Evolutionary conservation across 2,113 vertebrate species (phyloP).

Genomic region (Spermophilus dauricus): DNA sequence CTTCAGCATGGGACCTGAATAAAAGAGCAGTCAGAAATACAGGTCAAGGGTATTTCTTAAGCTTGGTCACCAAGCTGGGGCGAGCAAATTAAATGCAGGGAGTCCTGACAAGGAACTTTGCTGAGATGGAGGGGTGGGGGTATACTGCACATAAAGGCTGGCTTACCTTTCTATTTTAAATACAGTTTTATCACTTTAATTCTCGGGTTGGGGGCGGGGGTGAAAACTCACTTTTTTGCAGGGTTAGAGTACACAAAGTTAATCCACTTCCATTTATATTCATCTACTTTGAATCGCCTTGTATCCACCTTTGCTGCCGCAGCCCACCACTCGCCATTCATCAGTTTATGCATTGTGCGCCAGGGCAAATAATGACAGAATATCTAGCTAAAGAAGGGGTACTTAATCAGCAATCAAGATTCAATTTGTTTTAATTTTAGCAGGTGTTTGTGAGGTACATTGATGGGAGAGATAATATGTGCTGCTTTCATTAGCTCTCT

Average conservation of each 20-base stretch:
- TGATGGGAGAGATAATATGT: conserved; percentile 95
- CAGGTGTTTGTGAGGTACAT: conserved; percentile 94
- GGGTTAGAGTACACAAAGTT: conserved; percentile 88
- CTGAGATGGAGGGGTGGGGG: background rate
- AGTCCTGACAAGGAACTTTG: conserved; percentile 25
- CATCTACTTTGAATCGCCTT: conserved; percentile 88
- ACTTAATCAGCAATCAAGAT: conserved; percentile 97
- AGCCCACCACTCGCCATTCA: conserved; percentile 90
- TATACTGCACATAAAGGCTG: background rate
- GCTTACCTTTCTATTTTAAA: conserved; percentile 74
- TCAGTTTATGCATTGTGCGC: conserved; percentile 92
- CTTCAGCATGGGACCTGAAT: conserved; percentile 43
- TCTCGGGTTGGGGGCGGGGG: conserved; percentile 52
- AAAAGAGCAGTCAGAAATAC: conserved; percentile 45
- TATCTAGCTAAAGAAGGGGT: conserved; percentile 94
- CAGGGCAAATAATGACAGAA: conserved; percentile 94
- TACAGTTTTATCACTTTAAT: conserved; percentile 60
- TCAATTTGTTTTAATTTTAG: conserved; percentile 97
- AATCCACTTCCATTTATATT: conserved; percentile 87
- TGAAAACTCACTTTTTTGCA: conserved; percentile 71
- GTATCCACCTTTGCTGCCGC: conserved; percentile 90
- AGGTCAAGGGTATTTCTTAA: conserved; percentile 63
- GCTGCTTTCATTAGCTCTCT: conserved; percentile 95
- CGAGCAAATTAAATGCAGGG: conserved; percentile 61
- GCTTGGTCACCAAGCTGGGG: conserved; percentile 44